phyloP scores from a whole-genome alignment of 1,140 invertebrate species.

The Diprion similis region DNA sequence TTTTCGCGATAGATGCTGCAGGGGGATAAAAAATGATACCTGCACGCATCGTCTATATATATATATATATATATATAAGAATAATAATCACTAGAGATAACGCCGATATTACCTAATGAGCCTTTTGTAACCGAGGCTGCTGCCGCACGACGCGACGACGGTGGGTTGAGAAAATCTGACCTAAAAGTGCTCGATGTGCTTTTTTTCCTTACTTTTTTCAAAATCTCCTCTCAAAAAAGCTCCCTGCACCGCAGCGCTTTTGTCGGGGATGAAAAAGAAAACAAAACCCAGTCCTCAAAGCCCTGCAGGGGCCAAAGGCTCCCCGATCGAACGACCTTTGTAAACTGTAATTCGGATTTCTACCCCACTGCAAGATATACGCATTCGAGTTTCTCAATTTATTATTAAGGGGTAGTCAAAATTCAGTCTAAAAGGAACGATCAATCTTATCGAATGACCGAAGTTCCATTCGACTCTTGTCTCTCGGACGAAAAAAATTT shows the following conservation, averaged over 20 bases:
- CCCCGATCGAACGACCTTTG: background rate
- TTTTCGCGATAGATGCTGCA: background rate
- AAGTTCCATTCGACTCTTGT: too few species aligned
- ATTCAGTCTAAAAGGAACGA: too few species aligned
- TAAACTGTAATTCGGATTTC: background rate
- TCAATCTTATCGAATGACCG: too few species aligned
- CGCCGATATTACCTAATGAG: background rate
- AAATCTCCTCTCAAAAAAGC: background rate
- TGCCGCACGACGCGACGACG: background rate
- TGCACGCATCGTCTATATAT: background rate
- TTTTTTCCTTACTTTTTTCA: background rate
- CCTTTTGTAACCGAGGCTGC: background rate
- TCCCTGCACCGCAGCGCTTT: background rate
- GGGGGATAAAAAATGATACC: background rate
- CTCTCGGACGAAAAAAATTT: too few species aligned
- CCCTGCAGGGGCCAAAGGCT: background rate
- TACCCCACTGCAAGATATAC: background rate
- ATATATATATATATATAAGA: too few species aligned
- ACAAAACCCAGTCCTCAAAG: background rate
- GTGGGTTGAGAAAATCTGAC: background rate
- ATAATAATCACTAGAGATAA: constrained; percentile 1
- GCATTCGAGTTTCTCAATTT: background rate
- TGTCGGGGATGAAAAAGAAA: background rate
- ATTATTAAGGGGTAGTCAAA: background rate
- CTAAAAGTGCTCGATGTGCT: background rate